Evolutionary conservation across 2,888 invertebrate genomes (phyloP), one percentile per base, ranked within the genome.

Genomic region (Lordiphosa andalusiaca): DNA sequence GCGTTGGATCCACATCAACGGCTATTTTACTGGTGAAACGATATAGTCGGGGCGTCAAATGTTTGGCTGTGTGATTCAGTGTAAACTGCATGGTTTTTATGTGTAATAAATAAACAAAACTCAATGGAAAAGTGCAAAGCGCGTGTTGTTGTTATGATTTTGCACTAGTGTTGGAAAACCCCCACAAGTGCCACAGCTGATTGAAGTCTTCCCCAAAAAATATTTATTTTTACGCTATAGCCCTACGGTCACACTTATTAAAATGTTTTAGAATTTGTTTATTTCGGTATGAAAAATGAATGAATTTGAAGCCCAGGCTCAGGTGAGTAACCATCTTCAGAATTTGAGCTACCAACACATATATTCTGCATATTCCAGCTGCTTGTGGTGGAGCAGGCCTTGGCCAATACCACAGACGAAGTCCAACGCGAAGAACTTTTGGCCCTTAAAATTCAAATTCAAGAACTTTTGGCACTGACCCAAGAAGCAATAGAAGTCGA

Each of bases 391-490:
- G 90, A 92, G 67, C 89, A 91, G 72, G 92, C 94, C 4, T 84
- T 95, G 10, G 85, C 88, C 58, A 85, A 84, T 13, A 90, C 90
- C 12, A 89, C 90, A 60, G 90, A 90, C 16, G 88, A 90, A 1
- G 91, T 92, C 67, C 91, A 90, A 51, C 82, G 75, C 38, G 90
- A 91, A 44, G 92, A 93, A 25, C 88, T 95, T 19, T 64, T 91
- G 47, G 90, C 92, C 41, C 88, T 95, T 9, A 91, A 92, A 78
- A 90, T 16, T 16, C 91, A 19, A 93, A 94, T 82, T 90, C 89
- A 91, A 68, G 93, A 95, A 86, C 90, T 95, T 0, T 92, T 95
- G 50, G 90, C 91, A n/a, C 89, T 95, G 37, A 94, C 94, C 0
- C 90, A 91, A 80, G 93, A 94, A 84, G 92, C 91, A 6, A 9